Conservation (phyloP, 2,888 invertebrate genomes). For the Icerya purchasi region DNA sequence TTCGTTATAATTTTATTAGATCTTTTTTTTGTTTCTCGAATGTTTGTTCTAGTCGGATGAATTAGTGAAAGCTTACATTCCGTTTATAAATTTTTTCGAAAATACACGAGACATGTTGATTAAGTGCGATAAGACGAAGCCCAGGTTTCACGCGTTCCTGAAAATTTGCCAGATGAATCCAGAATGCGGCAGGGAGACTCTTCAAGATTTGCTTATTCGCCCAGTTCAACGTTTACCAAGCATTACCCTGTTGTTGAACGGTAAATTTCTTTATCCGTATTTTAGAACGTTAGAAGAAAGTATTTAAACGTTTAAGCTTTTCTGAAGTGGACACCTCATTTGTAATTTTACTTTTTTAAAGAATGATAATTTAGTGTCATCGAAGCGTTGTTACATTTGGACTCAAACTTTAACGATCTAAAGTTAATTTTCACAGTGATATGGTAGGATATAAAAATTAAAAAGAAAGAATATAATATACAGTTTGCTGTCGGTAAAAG, state of each 20-base stretch:
- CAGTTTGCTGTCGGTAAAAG: too few species aligned
- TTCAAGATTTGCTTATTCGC: slow-evolving; percentile 88
- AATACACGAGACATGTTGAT: slow-evolving; percentile 83
- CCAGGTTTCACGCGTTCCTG: slow-evolving; percentile 88
- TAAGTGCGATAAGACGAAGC: slow-evolving; percentile 76
- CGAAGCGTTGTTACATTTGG: too few species aligned
- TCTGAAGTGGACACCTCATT: background rate
- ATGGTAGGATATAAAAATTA: too few species aligned
- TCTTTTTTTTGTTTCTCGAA: too few species aligned
- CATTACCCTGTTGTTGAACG: slow-evolving; percentile 78
- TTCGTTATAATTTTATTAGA: too few species aligned
- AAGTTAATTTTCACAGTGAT: too few species aligned
- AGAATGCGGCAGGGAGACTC: slow-evolving; percentile 85
- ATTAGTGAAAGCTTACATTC: slow-evolving; percentile 83
- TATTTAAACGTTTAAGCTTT: background rate
- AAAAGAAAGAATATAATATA: too few species aligned
- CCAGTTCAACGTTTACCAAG: slow-evolving; percentile 95
- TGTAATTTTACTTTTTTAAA: too few species aligned
- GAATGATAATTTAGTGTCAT: too few species aligned
- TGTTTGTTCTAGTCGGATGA: slow-evolving; percentile 41
- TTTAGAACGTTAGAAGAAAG: background rate
- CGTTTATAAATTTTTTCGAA: slow-evolving; percentile 95
- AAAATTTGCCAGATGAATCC: slow-evolving; percentile 85
- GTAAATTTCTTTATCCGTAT: slow-evolving; percentile 31
- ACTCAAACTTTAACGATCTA: too few species aligned